Base-by-base conservation (phyloP, 2,797 vertebrate species). In the Melanotaenia boesemani region DNA sequence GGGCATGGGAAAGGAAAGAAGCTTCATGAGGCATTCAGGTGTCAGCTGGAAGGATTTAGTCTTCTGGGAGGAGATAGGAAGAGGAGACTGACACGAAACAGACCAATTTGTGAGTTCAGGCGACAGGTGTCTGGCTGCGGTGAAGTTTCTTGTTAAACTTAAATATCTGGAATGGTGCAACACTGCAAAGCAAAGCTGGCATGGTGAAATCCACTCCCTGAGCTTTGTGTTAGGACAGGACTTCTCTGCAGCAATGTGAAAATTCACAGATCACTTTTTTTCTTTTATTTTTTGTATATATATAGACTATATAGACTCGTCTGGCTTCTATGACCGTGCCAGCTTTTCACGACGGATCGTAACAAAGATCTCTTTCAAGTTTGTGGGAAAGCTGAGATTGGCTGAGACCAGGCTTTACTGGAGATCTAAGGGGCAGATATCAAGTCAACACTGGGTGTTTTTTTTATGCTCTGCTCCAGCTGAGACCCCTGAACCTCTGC, bases 381-480 rank as follows among this genome's bases (percentile, higher is more conserved):
- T 76, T 89, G 91, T 93, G 93, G 90, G 93, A 94, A 94, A 89
- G 82, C 82, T 55, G 80, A 89, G 87, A 87, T 82, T 28, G 82
- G 75, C 85, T 90, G 87, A 93, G 86, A 89, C 87, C 74, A 4
- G 89, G 91, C 83, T 92, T 94, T 92, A 87, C 64, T 72, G 63
- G 76, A 93, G 91, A 94, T 94, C 82, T 86, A 76, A 90, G 86
- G 63, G 64, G 66, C 76, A 88, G 92, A 94, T 92, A 93, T 90
- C 80, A 69, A 80, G 75, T 86, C 83, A 87, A 81, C 76, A 63
- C 72, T 77, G 80, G 63, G 12, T 54, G 61, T 62, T 32, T 72
- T 57, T 71, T 82, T 68, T 41, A 77, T 56, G 46, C 56, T 46
- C 63, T 9, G 58, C 61, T 81, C 79, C 63, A 68, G 64, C 81